phyloP scores from a whole-genome alignment of 2,888 invertebrate genomes.

The Caenorhabditis sp. region DNA sequence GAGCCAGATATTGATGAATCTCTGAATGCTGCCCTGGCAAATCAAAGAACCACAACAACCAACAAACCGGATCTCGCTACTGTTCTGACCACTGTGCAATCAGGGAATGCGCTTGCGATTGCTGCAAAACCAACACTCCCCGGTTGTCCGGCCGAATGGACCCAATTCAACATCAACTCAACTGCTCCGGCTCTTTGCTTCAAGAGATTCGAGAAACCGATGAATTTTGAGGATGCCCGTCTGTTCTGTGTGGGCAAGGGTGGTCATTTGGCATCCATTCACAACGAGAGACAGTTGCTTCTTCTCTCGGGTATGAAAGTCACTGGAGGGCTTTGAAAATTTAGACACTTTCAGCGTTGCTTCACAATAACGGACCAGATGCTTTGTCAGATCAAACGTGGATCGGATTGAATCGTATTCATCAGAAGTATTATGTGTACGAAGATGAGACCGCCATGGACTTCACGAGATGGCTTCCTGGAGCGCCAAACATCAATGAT shows the following conservation, averaged over 20 bases:
- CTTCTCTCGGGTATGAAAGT: constrained; percentile 48
- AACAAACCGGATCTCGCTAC: constrained; percentile 17
- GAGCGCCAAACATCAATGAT: constrained; percentile 63
- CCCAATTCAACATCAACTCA: constrained; percentile 47
- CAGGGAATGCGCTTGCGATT: background rate
- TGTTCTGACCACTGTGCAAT: constrained; percentile 13
- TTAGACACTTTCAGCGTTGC: constrained; percentile 32
- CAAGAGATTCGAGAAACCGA: constrained; percentile 39
- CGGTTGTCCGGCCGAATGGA: constrained; percentile 50
- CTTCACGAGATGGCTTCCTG: constrained; percentile 62
- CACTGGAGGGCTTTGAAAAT: background rate
- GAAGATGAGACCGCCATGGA: constrained; percentile 60
- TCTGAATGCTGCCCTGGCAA: constrained; percentile 37
- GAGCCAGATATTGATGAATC: constrained; percentile 49
- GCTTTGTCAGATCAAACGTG: constrained; percentile 51
- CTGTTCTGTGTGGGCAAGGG: constrained; percentile 66
- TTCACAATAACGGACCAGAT: constrained; percentile 55
- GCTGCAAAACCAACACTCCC: constrained; percentile 8
- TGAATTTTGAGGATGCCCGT: constrained; percentile 72
- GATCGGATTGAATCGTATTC: constrained; percentile 63
- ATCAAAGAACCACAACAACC: constrained; percentile 29
- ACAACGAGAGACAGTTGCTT: constrained; percentile 59
- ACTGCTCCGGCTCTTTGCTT: constrained; percentile 47
- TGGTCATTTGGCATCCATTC: constrained; percentile 74
- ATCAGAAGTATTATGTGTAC: constrained; percentile 62